Evolutionary conservation across 2,888 invertebrate species (phyloP), one percentile per base, ranked within the genome.

Genomic region (Eupsilia transversa): DNA sequence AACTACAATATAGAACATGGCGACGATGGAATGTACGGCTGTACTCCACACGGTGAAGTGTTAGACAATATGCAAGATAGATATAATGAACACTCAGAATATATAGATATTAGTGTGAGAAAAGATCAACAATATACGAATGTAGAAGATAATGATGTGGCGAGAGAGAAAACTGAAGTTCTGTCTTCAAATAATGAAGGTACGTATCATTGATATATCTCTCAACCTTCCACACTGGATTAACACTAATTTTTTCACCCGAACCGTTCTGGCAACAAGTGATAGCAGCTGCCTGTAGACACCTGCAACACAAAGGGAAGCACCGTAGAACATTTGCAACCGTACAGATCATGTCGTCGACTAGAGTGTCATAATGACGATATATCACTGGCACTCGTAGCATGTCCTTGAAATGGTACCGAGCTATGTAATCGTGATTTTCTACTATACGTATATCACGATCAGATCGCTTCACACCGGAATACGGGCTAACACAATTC

Each of bases 141-240:
- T 52, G n/a, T 33, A 30, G 41, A 30, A 23, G 46, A 56, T 9
- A 30, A 72, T 10, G 74, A 59, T 14, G 38, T 4, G n/a, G 17
- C 20, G 0, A 49, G 46, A 33, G 65, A 56, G 10, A 57, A 38
- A 0, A 12, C 9, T 66, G 60, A 64, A 35, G 57, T 5, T 0
- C n/a, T 78, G 82, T 89, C 89, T 91, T 90, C 88, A 79, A 86
- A 74, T 77, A 72, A 78, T 63, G 81, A 90, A 89, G 93, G 93
- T 94, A 84, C 84, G 85, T 74, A 5, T 41, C 2, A n/a, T 14
- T 7, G 27, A 2, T 27, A 2, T 14, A 27, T 57, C 12, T 52
- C 0, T 0, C 20, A 69, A 46, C 12, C 17, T 20, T 17, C 14
- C 14, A 56, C 27, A 7, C 7, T 30, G 14, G 54, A 27, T 17